A percentile compares a stretch with the other conserved stretches of the same genome.
Conservation (phyloP, 2,797 vertebrate genomes). For the Chelon auratus region DNA sequence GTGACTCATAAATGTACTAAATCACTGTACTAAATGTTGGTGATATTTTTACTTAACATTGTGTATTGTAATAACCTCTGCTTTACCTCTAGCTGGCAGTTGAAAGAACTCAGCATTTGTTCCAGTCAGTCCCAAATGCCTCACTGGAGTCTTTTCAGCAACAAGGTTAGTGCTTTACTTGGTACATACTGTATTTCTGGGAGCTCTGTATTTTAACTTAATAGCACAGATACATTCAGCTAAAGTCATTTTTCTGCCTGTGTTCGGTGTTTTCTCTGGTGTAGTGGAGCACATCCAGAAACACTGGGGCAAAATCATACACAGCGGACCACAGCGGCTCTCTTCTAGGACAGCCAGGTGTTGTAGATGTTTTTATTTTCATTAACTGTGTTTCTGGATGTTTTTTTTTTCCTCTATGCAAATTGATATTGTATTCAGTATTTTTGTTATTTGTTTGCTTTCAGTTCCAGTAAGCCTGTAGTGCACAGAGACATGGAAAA, state of each 20-base stretch:
- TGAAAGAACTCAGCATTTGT: constrained; percentile 73
- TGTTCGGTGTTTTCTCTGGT: constrained; percentile 21
- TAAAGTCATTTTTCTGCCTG: not conserved
- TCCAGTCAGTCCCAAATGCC: constrained; percentile 68
- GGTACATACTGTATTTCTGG: not conserved
- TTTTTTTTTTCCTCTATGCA: not conserved
- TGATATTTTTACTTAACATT: not conserved
- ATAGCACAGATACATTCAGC: constrained; percentile 2
- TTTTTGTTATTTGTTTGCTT: constrained; percentile 31
- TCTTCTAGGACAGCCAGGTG: constrained; percentile 68
- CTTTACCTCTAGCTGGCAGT: constrained; percentile 74
- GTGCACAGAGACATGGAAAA: constrained; percentile 65
- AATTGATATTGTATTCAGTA: not conserved
- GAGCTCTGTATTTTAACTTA: not conserved
- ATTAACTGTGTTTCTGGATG: not conserved
- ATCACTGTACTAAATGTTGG: not conserved
- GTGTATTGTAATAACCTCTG: not conserved
- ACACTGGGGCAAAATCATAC: constrained; percentile 70
- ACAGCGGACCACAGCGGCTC: constrained; percentile 44
- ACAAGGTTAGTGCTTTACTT: constrained; percentile 73
- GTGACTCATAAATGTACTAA: not conserved
- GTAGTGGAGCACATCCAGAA: constrained; percentile 78
- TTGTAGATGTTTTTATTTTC: constrained; percentile 7
- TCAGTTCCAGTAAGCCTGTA: constrained; percentile 60
- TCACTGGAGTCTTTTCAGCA: constrained; percentile 78